phyloP scores from a whole-genome alignment of 2,888 invertebrate genomes.

The Globia sparganii region DNA sequence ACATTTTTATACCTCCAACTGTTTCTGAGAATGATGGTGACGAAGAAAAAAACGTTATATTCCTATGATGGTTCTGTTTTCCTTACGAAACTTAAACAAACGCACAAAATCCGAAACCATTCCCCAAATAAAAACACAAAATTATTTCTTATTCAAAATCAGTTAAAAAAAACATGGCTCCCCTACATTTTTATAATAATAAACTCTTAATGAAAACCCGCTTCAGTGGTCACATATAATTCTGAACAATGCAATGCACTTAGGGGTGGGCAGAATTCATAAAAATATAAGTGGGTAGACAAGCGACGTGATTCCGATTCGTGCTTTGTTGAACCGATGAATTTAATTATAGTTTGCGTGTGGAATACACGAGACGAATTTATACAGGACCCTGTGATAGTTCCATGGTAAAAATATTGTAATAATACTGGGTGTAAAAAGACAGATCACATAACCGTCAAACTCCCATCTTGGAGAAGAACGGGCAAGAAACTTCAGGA shows the following conservation, averaged over 20 bases:
- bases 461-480: no score
- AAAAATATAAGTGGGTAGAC: slow-evolving; percentile 59
- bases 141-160: slow-evolving; percentile 19
- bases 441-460: no score
- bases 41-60: neutral
- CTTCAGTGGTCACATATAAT: slow-evolving; percentile 63
- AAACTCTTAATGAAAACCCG: slow-evolving; percentile 60
- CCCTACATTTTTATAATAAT: slow-evolving; percentile 64
- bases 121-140: slow-evolving; percentile 14
- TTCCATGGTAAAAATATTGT: neutral
- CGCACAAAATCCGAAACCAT: neutral
- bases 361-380: slow-evolving; percentile 11
- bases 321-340: slow-evolving; percentile 44
- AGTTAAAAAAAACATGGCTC: slow-evolving; percentile 38
- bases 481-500: no score
- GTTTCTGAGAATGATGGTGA: neutral
- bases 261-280: slow-evolving; percentile 54
- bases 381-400: neutral
- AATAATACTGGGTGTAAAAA: no score
- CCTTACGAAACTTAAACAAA: neutral
- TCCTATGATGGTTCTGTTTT: no score
- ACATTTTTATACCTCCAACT: neutral
- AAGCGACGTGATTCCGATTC: slow-evolving; percentile 58
- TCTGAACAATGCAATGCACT: slow-evolving; percentile 46
- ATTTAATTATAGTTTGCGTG: slow-evolving; percentile 46